Base-by-base conservation (phyloP, 1,140 invertebrate species). In the Drosophila pachea region DNA sequence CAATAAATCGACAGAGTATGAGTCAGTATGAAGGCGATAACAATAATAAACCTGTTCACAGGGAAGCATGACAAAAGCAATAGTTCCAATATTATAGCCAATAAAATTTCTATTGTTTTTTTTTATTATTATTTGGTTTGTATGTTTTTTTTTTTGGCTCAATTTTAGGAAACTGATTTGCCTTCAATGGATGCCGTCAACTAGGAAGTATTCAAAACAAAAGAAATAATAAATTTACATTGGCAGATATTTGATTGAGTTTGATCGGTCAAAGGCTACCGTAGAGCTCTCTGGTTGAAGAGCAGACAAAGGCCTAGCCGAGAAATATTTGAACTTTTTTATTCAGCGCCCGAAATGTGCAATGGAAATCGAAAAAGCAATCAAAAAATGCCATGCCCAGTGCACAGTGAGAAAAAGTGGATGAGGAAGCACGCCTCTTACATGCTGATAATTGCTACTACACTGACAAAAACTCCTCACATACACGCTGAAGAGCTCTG, bases 331-430 rank as follows among this genome's bases (percentile, higher is more conserved):
- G 55, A 2, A 22, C 62, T 62, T 81, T 71, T 77, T 67, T 77
- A 61, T 33, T 31, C 42, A 49, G 32, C 47, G 45, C 52, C 56
- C 61, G 16, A 54, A 79, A 70, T 68, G 69, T 49, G 76, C 79
- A 83, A 79, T 84, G 78, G 76, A 83, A 83, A 83, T 79, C 76
- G 68, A 63, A 78, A 83, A 83, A 83, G 76, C 79, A 83, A 83
- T 83, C 79, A 86, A 86, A 84, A 83, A 84, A 83, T 83, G 73
- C 79, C 79, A 84, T 47, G 71, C 49, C 58, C 72, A 68, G 52
- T 73, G 65, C 75, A 64, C 32, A 35, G 40, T 45, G 14, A 40
- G 53, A 48, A 66, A 66, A 36, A 36, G 5, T 4, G 14, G 22
- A 22, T 22, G 22, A 22, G 22, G 48, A 50, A 12, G 7, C 52